A percentile compares a stretch with the other conserved stretches of the same genome.
Evolutionary conservation across 2,797 vertebrate species (phyloP).

Genomic region (Gorsachius magnificus): DNA sequence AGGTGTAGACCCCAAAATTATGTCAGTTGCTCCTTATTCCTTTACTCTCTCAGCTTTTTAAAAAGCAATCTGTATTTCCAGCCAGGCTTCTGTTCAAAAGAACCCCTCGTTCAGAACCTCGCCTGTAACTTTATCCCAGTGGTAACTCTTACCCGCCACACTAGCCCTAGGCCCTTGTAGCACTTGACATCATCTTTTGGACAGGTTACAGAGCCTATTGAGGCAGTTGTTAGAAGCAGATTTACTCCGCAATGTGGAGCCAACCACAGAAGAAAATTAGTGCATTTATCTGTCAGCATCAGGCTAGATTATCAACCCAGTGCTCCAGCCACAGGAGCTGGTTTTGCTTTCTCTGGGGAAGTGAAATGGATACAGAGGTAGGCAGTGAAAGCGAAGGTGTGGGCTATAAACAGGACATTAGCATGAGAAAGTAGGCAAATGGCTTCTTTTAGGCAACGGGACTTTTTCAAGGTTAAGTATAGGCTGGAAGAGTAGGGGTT

Average conservation of each 20-base stretch:
- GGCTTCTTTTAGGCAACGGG: constrained; percentile 70
- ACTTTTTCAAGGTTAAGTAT: constrained; percentile 52
- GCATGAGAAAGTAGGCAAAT: constrained; percentile 84
- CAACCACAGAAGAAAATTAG: constrained; percentile 94
- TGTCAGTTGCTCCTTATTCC: constrained; percentile 54
- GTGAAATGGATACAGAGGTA: constrained; percentile 86
- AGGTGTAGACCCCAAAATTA: background rate
- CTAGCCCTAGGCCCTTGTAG: constrained; percentile 80
- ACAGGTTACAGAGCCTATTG: constrained; percentile 83
- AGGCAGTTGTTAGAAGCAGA: constrained; percentile 84
- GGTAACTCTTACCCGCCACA: constrained; percentile 82
- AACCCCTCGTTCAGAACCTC: constrained; percentile 80
- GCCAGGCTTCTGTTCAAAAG: constrained; percentile 77
- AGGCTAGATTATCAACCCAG: constrained; percentile 94
- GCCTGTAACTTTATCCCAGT: constrained; percentile 77
- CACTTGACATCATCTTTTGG: constrained; percentile 86
- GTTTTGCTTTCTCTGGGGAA: constrained; percentile 88
- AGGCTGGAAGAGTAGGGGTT: constrained; percentile 57
- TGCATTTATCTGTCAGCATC: constrained; percentile 99
- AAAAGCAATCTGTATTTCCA: constrained; percentile 73
- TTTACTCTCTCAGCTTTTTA: background rate
- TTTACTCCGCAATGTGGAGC: constrained; percentile 87
- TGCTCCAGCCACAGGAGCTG: constrained; percentile 88
- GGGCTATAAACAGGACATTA: constrained; percentile 93
- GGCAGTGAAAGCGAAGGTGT: constrained; percentile 92